phyloP scores from a whole-genome alignment of 2,113 vertebrate species.

The Corydoras sp. region DNA sequence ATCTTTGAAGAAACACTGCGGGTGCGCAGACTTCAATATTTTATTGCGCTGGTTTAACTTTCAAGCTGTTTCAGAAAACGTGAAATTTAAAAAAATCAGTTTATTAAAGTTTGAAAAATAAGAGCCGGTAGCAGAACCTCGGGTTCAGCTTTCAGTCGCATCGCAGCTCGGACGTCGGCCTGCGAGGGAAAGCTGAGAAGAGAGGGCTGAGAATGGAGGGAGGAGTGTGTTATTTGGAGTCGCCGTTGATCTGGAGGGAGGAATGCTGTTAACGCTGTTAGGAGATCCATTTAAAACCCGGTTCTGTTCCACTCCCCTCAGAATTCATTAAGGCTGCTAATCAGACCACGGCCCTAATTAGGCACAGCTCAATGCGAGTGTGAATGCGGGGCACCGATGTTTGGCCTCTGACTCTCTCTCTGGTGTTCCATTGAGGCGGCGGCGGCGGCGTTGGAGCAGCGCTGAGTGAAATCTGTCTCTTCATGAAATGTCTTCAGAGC shows the following conservation, averaged over 20 bases:
- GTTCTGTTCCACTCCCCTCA: slow-evolving; percentile 25
- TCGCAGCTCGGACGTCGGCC: too few species aligned
- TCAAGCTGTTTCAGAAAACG: slow-evolving; percentile 20
- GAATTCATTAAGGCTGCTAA: slow-evolving; percentile 55
- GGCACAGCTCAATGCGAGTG: slow-evolving; percentile 16
- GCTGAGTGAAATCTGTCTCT: slow-evolving; percentile 24
- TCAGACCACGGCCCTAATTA: slow-evolving; percentile 51
- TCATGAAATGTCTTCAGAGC: neutral
- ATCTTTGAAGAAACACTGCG: slow-evolving; percentile 41
- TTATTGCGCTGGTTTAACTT: slow-evolving; percentile 43
- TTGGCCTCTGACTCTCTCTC: slow-evolving; percentile 25
- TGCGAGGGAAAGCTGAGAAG: too few species aligned
- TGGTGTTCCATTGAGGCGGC: neutral
- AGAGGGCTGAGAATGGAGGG: too few species aligned
- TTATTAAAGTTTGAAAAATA: too few species aligned
- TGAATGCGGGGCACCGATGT: neutral
- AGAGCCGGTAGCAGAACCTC: too few species aligned
- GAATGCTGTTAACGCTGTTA: too few species aligned
- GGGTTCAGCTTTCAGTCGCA: too few species aligned
- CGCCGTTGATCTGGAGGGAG: too few species aligned
- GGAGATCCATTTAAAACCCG: too few species aligned
- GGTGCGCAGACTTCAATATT: slow-evolving; percentile 38
- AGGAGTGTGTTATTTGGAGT: too few species aligned
- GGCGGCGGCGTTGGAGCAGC: slow-evolving; percentile 24
- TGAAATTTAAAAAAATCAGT: neutral